These are phyloP conservation scores for Hepsetus odoe DNA, from an alignment of 2,113 vertebrate species.

Conservation along the genomic window DNA sequence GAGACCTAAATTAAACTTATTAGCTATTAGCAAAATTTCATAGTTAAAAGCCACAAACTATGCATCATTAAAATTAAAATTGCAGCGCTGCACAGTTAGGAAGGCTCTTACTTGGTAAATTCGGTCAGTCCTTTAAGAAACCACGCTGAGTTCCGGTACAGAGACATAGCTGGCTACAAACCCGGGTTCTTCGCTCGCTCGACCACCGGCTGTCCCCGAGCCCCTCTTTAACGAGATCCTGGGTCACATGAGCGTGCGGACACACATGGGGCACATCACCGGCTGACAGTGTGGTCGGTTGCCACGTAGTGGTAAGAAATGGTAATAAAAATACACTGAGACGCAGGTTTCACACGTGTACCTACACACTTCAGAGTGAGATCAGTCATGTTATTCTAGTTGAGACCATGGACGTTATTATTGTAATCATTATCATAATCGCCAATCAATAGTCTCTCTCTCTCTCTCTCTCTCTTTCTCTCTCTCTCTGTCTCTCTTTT, in stretches of 20 bases:
- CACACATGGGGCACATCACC: background rate
- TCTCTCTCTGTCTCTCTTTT: too few relatives aligned
- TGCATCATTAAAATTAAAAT: background rate
- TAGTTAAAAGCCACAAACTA: background rate
- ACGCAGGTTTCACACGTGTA: too few relatives aligned
- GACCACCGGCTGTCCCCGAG: background rate
- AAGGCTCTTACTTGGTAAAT: slow-evolving; percentile 75
- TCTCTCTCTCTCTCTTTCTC: too few relatives aligned
- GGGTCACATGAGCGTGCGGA: slow-evolving; percentile 42
- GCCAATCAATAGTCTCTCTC: too few relatives aligned
- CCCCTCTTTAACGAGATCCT: slow-evolving; percentile 39
- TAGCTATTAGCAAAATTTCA: too few relatives aligned
- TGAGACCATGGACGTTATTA: too few relatives aligned
- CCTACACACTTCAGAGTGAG: too few relatives aligned
- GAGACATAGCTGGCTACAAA: slow-evolving; percentile 69
- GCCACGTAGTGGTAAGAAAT: slow-evolving; percentile 25
- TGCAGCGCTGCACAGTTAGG: background rate
- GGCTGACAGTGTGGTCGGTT: background rate
- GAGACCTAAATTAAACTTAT: too few relatives aligned
- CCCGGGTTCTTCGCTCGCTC: background rate
- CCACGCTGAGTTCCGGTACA: slow-evolving; percentile 80
- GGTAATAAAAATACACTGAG: too few relatives aligned
- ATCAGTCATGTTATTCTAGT: too few relatives aligned
- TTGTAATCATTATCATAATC: too few relatives aligned
- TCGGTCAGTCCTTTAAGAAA: slow-evolving; percentile 77